Conservation (phyloP, 2,113 vertebrate species). For the Myotis lucifugus region DNA sequence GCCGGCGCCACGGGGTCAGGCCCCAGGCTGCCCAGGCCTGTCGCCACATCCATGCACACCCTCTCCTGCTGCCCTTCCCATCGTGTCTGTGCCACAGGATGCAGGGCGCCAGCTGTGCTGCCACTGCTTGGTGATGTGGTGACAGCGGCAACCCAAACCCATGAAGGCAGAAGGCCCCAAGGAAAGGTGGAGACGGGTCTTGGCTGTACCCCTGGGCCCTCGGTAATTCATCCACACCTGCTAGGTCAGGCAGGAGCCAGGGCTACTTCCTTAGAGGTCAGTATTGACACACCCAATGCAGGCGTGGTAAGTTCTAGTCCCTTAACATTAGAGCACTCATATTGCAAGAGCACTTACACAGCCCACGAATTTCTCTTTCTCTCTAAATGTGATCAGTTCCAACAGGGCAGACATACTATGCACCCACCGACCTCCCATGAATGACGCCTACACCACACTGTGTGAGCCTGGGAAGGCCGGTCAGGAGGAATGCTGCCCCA, state of each 20-base stretch:
- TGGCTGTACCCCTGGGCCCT: background rate
- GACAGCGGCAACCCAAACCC: background rate
- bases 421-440: background rate
- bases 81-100: background rate
- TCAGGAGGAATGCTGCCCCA: background rate
- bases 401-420: rapidly evolving
- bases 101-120: background rate
- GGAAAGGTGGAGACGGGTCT: background rate
- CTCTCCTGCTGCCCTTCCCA: background rate
- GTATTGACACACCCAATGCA: rapidly evolving
- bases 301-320: rapidly evolving
- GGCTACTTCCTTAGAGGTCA: background rate
- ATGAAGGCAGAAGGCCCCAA: background rate
- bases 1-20: background rate
- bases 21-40: rapidly evolving
- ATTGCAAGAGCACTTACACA: background rate
- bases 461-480: background rate
- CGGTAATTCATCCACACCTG: no score
- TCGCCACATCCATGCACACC: rapidly evolving
- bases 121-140: background rate
- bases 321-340: rapidly evolving
- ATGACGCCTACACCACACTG: rapidly evolving
- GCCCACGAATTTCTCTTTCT: background rate
- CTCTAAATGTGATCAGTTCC: rapidly evolving
- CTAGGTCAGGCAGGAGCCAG: background rate